A percentile compares a stretch with the other conserved stretches of the same genome.
These are phyloP conservation scores for Peromyscus attwateri DNA, from an alignment of 2,797 vertebrate species.

Conservation along the genomic window DNA sequence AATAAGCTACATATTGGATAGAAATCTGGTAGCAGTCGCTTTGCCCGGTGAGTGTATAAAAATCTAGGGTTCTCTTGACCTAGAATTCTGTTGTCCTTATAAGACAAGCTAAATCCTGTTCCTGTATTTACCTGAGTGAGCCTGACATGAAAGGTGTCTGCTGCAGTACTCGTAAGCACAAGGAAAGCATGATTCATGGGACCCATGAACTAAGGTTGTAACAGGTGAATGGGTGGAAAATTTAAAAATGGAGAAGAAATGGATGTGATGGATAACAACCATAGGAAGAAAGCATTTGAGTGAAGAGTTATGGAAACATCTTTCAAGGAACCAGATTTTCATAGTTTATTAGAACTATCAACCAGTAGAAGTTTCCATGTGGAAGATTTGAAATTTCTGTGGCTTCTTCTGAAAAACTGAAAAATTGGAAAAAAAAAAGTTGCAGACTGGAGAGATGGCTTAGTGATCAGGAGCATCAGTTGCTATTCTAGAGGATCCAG, in stretches of 20 bases:
- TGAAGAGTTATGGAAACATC: background rate
- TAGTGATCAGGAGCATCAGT: background rate
- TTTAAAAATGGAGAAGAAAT: background rate
- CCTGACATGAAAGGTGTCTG: background rate
- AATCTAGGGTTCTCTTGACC: background rate
- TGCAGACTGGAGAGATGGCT: background rate
- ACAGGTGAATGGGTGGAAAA: background rate
- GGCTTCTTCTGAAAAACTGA: background rate
- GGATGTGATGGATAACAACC: background rate
- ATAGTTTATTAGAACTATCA: conserved; percentile 2
- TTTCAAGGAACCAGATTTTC: background rate
- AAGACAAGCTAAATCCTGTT: background rate
- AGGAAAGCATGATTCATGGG: background rate
- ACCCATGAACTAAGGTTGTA: background rate
- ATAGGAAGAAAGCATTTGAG: background rate
- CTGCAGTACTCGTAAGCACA: background rate
- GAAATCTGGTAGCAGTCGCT: background rate
- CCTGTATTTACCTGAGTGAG: background rate
- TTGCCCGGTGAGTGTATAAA: background rate
- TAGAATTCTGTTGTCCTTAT: background rate
- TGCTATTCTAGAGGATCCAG: background rate
- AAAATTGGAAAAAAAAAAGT: background rate
- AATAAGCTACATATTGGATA: conserved; percentile 28
- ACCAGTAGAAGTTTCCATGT: background rate
- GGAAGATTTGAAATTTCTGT: background rate